Percentiles rank a stretch among this genome's conserved stretches.
Conservation (phyloP, 2,888 invertebrate genomes). For the Stenodema calcarata region DNA sequence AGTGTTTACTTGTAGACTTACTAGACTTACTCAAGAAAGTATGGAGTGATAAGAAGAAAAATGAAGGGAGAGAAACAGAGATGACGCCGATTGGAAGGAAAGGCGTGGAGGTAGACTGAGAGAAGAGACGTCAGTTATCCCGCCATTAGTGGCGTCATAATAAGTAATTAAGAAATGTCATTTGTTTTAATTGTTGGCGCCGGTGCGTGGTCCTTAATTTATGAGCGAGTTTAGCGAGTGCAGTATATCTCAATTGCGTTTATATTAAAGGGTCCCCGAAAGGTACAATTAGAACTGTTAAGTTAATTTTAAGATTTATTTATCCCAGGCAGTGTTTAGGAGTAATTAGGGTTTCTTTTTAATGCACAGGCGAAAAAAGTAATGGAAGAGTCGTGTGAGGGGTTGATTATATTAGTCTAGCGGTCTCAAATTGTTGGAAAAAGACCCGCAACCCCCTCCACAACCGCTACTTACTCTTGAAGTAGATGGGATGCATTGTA, state of each 20-base stretch:
- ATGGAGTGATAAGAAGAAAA: too few relatives aligned
- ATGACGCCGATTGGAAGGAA: slow-evolving; percentile 40
- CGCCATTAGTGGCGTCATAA: slow-evolving; percentile 57
- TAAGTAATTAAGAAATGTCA: slow-evolving; percentile 59
- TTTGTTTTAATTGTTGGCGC: slow-evolving; percentile 58
- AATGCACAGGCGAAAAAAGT: slow-evolving; percentile 52
- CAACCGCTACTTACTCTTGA: background rate
- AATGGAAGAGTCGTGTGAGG: slow-evolving; percentile 56
- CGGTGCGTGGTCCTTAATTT: slow-evolving; percentile 55
- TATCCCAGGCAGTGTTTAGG: slow-evolving; percentile 54
- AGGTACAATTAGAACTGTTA: slow-evolving; percentile 56
- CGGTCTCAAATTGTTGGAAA: slow-evolving; percentile 43
- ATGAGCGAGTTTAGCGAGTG: slow-evolving; percentile 55
- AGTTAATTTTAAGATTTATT: slow-evolving; percentile 57
- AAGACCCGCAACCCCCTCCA: background rate
- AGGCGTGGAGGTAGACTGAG: slow-evolving; percentile 29
- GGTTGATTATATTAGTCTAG: slow-evolving; percentile 54
- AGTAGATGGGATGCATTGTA: background rate
- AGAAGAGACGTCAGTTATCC: slow-evolving; percentile 44
- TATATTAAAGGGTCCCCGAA: slow-evolving; percentile 55
- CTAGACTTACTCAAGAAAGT: too few relatives aligned
- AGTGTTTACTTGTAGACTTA: too few relatives aligned
- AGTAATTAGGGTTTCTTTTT: slow-evolving; percentile 55
- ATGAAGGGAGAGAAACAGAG: background rate
- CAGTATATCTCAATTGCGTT: slow-evolving; percentile 56